Evolutionary conservation across 2,113 vertebrate genomes (phyloP), one percentile per base, ranked within the genome.

Genomic region (Tachuris rubrigastra): DNA sequence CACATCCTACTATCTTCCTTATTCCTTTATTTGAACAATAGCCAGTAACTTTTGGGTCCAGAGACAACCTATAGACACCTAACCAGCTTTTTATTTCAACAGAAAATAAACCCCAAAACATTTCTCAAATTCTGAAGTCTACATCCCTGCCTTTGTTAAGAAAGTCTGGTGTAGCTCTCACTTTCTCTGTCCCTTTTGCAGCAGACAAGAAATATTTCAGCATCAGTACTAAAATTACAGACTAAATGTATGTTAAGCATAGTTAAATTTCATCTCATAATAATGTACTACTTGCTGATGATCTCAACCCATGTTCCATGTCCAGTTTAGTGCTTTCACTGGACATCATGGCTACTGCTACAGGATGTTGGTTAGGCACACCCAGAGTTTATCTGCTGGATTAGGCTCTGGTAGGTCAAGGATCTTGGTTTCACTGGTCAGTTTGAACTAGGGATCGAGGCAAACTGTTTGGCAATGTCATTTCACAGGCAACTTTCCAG

Each of bases 1-100:
- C 95, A 5, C 98, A 98, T 92, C 98, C 97, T 30, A 96, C 98
- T 97, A 97, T 71, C 33, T 89, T 85, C 37, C 35, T 85, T 67
- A 49, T 68, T 74, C n/a, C 63, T 77, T 41, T 82, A 65, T 72
- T 67, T 93, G 35, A 69, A 50, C 1, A 8, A 23, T 62, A 46
- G 37, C 27, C 44, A 68, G 52, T 69, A 66, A 58, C 47, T 60
- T 86, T 39, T 39, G 49, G 5, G 28, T 58, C 21, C 75, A 87
- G 41, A 72, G 20, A 37, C 49, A 89, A 42, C 15, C 27, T 71
- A 12, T 65, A 69, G 55, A 33, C 62, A 52, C 42, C 78, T 87
- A 85, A 76, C 9, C 52, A 93, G 15, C 31, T 49, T 83, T 87
- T 90, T 68, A 81, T 58, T 88, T 71, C 37, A 69, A 41, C 44